Percentiles rank a stretch among this genome's conserved stretches.
Conservation (phyloP, 2,113 vertebrate genomes). For the Cyprinodon brontotheroides region DNA sequence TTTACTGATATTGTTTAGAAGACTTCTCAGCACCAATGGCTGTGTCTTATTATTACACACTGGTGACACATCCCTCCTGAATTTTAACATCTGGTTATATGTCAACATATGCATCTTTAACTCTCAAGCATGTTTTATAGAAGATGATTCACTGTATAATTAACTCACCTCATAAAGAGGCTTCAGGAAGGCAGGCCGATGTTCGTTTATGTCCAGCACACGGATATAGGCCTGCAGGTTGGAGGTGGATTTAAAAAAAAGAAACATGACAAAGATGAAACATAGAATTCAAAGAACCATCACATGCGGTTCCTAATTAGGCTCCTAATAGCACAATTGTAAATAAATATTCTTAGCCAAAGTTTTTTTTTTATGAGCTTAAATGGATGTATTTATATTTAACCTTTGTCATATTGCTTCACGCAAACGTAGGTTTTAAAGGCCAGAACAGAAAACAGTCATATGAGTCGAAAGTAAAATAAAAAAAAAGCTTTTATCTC, state of each 20-base stretch:
- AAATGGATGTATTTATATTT: background rate
- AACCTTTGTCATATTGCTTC: background rate
- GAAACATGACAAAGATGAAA: background rate
- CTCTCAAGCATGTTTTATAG: background rate
- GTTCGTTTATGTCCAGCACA: conserved; percentile 90
- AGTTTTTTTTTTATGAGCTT: background rate
- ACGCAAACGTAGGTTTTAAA: background rate
- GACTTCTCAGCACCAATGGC: background rate
- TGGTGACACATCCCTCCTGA: background rate
- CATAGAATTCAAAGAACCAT: conserved; percentile 1
- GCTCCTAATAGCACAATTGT: background rate
- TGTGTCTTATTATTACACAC: background rate
- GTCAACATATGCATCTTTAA: background rate
- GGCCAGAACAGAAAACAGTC: too few species aligned
- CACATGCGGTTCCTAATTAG: background rate
- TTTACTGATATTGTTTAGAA: background rate
- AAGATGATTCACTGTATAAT: background rate
- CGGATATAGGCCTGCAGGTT: conserved; percentile 86
- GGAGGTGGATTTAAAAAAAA: conserved; percentile 9
- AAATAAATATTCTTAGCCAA: background rate
- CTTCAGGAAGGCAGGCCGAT: conserved; percentile 89
- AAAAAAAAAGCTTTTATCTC: background rate
- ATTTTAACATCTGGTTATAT: background rate
- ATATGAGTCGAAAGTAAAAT: background rate
- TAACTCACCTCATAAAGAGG: conserved; percentile 78